phyloP scores from a whole-genome alignment of 2,888 invertebrate species.

The Hirtodrosophila cameraria region DNA sequence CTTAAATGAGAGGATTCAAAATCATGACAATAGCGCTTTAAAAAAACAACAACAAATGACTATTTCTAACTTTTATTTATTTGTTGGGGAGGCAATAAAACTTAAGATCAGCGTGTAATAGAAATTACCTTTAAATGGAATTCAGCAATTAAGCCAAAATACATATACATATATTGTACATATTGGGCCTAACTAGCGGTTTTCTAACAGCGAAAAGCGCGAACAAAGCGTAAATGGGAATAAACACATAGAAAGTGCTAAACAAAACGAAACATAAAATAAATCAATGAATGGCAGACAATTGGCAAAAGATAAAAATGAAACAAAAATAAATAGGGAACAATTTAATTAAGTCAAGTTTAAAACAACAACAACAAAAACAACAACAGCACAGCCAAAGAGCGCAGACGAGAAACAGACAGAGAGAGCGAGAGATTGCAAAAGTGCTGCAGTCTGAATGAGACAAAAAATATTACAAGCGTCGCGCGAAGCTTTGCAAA shows the following conservation, averaged over 20 bases:
- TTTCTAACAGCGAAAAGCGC: background rate
- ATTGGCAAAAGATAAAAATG: constrained; percentile 62
- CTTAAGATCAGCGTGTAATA: constrained; percentile 1
- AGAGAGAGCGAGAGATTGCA: constrained; percentile 4
- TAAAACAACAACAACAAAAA: constrained; percentile 52
- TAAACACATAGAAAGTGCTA: constrained; percentile 3
- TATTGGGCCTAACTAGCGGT: constrained; percentile 1
- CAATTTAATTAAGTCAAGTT: constrained; percentile 77
- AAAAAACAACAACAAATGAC: background rate
- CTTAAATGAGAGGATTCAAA: constrained; percentile 4
- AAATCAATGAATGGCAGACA: constrained; percentile 67
- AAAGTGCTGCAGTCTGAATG: constrained; percentile 25
- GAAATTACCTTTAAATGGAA: constrained; percentile 4
- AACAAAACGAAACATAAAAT: background rate
- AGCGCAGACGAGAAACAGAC: constrained; percentile 5
- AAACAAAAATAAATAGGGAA: constrained; percentile 40
- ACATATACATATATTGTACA: background rate
- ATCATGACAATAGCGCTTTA: background rate
- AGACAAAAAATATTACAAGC: constrained; percentile 69
- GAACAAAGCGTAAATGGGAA: constrained; percentile 3
- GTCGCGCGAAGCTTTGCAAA: constrained; percentile 46
- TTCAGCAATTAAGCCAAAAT: constrained; percentile 3
- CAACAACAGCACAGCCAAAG: constrained; percentile 15
- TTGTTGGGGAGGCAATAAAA: no score
- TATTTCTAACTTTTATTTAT: no score